Evolutionary conservation across 2,797 vertebrate species (phyloP), one percentile per base, ranked within the genome.

Genomic region (Hippopotamyrus pictus): DNA sequence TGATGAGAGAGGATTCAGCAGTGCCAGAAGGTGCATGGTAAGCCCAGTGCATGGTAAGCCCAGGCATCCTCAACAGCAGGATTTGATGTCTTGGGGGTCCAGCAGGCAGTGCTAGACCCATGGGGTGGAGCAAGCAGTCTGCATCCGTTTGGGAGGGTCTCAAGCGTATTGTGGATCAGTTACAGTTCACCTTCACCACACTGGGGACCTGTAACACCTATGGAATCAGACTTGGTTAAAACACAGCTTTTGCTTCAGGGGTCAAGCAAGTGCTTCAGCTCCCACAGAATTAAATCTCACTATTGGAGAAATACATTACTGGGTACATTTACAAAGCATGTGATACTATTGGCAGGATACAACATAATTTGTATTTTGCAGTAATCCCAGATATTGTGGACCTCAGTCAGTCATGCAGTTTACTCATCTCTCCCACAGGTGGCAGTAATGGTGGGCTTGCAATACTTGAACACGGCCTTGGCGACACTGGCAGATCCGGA

Each of bases 381-480:
- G 14, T 87, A 87, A 87, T 29, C 7, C 2, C 25, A 19, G 11
- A 12, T 62, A 65, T 41, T 41, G 25, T 33, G 37, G 48, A 48
- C 25, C 44, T 5, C 25, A 41, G 88, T 69, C 29, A 37, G 59
- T 86, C 44, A 89, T 46, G 84, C 62, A 76, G 25, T 87, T 53
- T 57, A 73, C 25, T 57, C 50, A 37, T 89, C 48, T 33, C 48
- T 37, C 84, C 89, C n/a, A 41, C 93, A 99, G 98, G 94, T 93
- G 29, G 91, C 90, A 0, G 95, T 97, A 92, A 97, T 97, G 87
- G 93, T 96, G 0, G 98, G 98, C 4, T 62, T 99, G 89, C 96
- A 98, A 91, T 99, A 98, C 44, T 93, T 99, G 88, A 95, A 94
- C 91, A 99, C 98, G 0, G 95, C 98, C 0, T 94, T 99, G 95